Evolutionary conservation across 2,113 vertebrate species (phyloP).

Genomic region (Phyllostomus hastatus): DNA sequence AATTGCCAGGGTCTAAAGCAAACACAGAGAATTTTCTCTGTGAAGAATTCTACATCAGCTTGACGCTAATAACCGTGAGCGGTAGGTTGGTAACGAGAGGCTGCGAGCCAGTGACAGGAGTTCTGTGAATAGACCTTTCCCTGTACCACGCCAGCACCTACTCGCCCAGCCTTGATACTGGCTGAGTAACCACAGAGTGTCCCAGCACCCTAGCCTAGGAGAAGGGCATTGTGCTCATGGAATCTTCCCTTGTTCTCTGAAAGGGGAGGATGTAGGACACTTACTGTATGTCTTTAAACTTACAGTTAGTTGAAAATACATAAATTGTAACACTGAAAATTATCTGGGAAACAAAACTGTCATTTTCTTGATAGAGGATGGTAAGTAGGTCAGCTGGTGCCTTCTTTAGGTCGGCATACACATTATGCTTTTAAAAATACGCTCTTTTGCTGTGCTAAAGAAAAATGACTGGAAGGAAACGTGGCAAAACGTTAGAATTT

Average conservation of each 20-base stretch:
- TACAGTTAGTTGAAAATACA: neutral
- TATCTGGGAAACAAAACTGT: neutral
- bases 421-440: neutral
- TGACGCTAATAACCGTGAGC: constrained; percentile 68
- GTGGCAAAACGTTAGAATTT: neutral
- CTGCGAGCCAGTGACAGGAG: constrained; percentile 43
- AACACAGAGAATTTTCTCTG: constrained; percentile 59
- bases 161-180: neutral
- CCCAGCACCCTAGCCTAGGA: neutral
- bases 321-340: neutral
- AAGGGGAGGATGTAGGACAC: neutral
- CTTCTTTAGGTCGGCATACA: neutral
- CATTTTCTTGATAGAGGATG: neutral
- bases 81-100: constrained; percentile 65
- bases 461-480: neutral
- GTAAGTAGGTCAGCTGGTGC: neutral
- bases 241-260: neutral
- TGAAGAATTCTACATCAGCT: constrained; percentile 51
- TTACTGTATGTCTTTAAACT: neutral
- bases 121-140: constrained; percentile 62
- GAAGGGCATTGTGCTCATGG: neutral
- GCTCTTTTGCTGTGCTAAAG: neutral
- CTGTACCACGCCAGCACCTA: neutral
- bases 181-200: neutral
- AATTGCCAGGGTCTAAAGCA: constrained; percentile 54